phyloP scores from a whole-genome alignment of 2,797 vertebrate genomes.

The Columba guinea region DNA sequence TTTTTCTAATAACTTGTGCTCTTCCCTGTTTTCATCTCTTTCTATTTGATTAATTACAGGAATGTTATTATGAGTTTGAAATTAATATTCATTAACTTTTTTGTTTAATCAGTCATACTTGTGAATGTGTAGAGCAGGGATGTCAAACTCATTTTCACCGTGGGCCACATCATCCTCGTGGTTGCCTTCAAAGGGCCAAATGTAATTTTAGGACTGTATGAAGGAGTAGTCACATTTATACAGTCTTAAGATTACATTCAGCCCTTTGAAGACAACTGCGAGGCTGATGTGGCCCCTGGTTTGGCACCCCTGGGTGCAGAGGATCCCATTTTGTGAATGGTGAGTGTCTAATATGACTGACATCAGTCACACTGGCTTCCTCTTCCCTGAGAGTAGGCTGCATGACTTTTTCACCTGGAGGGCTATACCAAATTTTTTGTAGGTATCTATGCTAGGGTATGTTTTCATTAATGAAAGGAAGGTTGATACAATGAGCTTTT shows the following conservation, averaged over 20 bases:
- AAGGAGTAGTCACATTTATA: no score
- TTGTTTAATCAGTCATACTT: not conserved
- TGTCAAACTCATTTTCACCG: no score
- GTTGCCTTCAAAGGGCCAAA: no score
- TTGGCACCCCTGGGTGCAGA: not conserved
- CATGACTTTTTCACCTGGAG: not conserved
- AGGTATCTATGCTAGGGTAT: not conserved
- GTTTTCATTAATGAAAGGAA: not conserved
- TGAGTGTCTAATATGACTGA: not conserved
- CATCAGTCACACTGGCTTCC: not conserved
- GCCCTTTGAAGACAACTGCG: no score
- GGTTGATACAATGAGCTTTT: not conserved
- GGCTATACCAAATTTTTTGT: not conserved
- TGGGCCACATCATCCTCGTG: no score
- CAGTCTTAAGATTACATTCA: no score
- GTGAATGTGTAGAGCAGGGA: not conserved
- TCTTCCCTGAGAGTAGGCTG: not conserved
- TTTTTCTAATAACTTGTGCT: not conserved
- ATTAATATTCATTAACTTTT: not conserved
- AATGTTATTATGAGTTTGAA: not conserved
- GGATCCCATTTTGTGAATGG: not conserved
- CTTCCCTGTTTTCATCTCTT: not conserved
- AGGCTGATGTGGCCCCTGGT: no score
- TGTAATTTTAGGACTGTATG: no score
- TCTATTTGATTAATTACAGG: not conserved